These are phyloP conservation scores for Actias luna DNA, from an alignment of 2,888 invertebrate genomes.

Conservation along the genomic window DNA sequence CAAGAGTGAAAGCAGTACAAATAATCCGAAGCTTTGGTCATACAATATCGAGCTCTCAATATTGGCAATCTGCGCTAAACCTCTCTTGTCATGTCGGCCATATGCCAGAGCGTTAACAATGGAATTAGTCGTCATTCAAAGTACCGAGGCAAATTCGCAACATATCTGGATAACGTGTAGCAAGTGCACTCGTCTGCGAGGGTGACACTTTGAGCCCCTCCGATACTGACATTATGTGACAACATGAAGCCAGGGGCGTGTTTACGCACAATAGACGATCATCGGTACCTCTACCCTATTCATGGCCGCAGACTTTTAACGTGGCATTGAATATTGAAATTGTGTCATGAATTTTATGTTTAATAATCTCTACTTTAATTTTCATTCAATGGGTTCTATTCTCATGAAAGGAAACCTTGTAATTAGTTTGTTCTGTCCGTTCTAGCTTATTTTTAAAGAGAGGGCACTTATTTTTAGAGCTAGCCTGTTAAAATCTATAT, in stretches of 20 bases:
- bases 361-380: neutral
- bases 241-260: slow-evolving; percentile 61
- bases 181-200: slow-evolving; percentile 74
- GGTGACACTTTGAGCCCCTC: slow-evolving; percentile 77
- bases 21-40: slow-evolving; percentile 28
- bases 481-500: too few relatives aligned
- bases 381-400: neutral
- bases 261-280: slow-evolving; percentile 66
- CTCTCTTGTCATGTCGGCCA: slow-evolving; percentile 68
- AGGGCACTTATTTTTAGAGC: too few relatives aligned
- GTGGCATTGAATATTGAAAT: slow-evolving; percentile 24
- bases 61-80: slow-evolving; percentile 53
- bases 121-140: slow-evolving; percentile 80
- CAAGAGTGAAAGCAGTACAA: slow-evolving; percentile 21
- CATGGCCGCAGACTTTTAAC: slow-evolving; percentile 35
- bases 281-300: slow-evolving; percentile 64
- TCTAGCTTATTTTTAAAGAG: too few relatives aligned
- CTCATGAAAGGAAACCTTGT: neutral
- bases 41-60: slow-evolving; percentile 35
- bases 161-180: slow-evolving; percentile 73
- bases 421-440: neutral
- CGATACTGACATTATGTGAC: slow-evolving; percentile 78
- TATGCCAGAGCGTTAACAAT: slow-evolving; percentile 75
- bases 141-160: slow-evolving; percentile 65
- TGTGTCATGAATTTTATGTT: slow-evolving; percentile 18